Evolutionary conservation across 2,797 vertebrate genomes (phyloP), one percentile per base, ranked within the genome.

Genomic region (Mycteria americana): DNA sequence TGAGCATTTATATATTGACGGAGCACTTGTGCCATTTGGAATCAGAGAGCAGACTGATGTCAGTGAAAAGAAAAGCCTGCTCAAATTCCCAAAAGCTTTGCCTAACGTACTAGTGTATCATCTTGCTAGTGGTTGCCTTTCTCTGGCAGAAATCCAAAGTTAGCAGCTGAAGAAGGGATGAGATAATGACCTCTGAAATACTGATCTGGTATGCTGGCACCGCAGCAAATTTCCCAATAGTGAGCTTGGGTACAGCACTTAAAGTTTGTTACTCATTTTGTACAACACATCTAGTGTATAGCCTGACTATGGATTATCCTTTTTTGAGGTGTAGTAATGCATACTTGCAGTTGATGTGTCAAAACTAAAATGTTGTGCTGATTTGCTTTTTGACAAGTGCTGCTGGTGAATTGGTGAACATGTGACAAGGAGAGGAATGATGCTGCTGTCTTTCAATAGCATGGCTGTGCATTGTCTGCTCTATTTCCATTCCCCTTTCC

Each of bases 131-230:
- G 88, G 90, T 59, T 92, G 79, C 91, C 93, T 91, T 93, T 93
- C 90, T 91, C 83, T 97, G 95, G 97, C 97, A 95, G 87, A 84
- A 79, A 67, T 63, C 94, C 95, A 95, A 91, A 95, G 83, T 90
- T 93, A 97, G 97, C 97, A 97, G 94, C 97, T 89, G 88, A 91
- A 95, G 88, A 35, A 92, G 88, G 33, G 90, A 88, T 98, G 98
- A 98, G 91, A 92, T 98, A 98, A 98, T 97, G 85, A 95, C 92
- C 94, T 97, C 94, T 85, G 95, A 97, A 98, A 97, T 97, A 95
- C 78, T 96, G 97, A 94, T 94, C 76, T 88, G 97, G 91, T 93
- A 96, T 97, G 93, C 93, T 95, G 92, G 93, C 83, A 5, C 95
- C 31, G 4, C 91, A 96, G 95, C 89, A 94, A 6, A 92, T 93